Evolutionary conservation across 2,797 vertebrate species (phyloP).

Genomic region (Danio albolineatus): DNA sequence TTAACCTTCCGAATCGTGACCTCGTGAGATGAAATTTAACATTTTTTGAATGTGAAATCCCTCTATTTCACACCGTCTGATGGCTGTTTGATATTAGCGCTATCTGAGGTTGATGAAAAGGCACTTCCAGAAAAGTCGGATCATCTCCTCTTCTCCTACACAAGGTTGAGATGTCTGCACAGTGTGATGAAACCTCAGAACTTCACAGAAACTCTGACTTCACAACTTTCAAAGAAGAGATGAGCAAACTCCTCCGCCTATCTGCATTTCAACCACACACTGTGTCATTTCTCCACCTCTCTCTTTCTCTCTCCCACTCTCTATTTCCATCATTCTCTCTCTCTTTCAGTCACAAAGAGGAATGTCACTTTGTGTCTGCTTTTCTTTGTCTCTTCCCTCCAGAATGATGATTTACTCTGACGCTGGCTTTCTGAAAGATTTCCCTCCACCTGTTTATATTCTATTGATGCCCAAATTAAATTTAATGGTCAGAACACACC

Average conservation of each 20-base stretch:
- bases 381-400: slow-evolving; percentile 19
- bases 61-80: slow-evolving; percentile 48
- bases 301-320: too few relatives aligned
- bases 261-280: slow-evolving; percentile 43
- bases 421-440: neutral
- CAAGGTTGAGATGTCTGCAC: slow-evolving; percentile 49
- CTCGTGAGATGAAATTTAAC: slow-evolving; percentile 29
- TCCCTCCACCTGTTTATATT: slow-evolving; percentile 21
- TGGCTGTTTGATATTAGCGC: slow-evolving; percentile 45
- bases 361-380: slow-evolving; percentile 38
- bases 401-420: slow-evolving; percentile 20
- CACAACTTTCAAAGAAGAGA: slow-evolving; percentile 49
- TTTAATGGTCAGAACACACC: slow-evolving; percentile 21
- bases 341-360: too few relatives aligned
- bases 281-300: slow-evolving; percentile 1
- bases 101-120: slow-evolving; percentile 48
- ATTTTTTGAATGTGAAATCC: slow-evolving; percentile 41
- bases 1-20: slow-evolving; percentile 40
- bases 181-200: slow-evolving; percentile 47
- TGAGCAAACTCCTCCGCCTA: slow-evolving; percentile 41
- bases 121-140: slow-evolving; percentile 40
- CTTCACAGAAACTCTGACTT: slow-evolving; percentile 54
- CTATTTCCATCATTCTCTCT: too few relatives aligned
- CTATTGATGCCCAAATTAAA: slow-evolving; percentile 5
- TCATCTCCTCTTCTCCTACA: slow-evolving; percentile 45